phyloP scores from a whole-genome alignment of 2,797 vertebrate genomes.

The Sebastes hopkinsi region DNA sequence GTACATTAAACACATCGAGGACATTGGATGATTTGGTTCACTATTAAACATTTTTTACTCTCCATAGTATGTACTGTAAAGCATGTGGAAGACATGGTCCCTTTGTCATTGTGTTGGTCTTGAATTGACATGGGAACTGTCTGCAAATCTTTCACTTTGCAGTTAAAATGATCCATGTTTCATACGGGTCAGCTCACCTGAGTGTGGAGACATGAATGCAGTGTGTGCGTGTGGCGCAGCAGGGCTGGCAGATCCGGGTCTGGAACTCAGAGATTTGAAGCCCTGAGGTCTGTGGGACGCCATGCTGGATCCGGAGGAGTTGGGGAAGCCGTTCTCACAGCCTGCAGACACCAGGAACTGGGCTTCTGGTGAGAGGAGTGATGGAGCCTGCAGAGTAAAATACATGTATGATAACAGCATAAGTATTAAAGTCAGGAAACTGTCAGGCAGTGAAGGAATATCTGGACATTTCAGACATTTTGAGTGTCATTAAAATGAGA shows the following conservation, averaged over 20 bases:
- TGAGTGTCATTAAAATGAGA: neutral
- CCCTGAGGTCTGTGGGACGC: slow-evolving; percentile 70
- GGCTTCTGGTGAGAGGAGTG: slow-evolving; percentile 82
- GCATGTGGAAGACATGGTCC: neutral
- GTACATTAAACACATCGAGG: neutral
- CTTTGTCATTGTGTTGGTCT: neutral
- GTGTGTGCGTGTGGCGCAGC: slow-evolving; percentile 70
- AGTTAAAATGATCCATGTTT: neutral
- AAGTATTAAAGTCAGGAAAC: neutral
- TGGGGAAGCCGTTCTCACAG: slow-evolving; percentile 79
- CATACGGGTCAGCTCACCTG: slow-evolving; percentile 72
- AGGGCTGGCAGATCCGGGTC: slow-evolving; percentile 69
- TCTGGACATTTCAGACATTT: neutral
- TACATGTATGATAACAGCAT: neutral
- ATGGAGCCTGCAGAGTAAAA: slow-evolving; percentile 74
- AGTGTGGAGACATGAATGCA: slow-evolving; percentile 74
- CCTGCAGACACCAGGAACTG: slow-evolving; percentile 79
- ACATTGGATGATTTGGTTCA: neutral
- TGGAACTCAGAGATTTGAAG: slow-evolving; percentile 81
- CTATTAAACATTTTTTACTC: neutral
- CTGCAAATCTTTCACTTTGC: neutral
- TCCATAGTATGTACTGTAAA: neutral
- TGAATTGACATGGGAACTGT: neutral
- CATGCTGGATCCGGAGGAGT: slow-evolving; percentile 70
- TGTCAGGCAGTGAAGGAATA: neutral